Base-by-base conservation (phyloP, 2,888 invertebrate genomes). In the Lissocephala sabroskyi region DNA sequence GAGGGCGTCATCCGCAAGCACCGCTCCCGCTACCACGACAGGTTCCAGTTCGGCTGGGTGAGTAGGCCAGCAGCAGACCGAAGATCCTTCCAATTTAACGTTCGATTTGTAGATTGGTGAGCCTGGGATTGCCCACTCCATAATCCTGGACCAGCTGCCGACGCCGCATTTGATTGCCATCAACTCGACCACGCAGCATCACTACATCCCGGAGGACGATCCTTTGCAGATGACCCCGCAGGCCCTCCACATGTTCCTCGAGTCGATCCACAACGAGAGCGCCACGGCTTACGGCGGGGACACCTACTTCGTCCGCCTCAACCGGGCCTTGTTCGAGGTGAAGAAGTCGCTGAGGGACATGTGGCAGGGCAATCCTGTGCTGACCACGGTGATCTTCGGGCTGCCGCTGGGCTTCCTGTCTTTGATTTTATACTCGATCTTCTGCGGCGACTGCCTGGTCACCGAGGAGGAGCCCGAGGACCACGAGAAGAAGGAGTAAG, bases 361-460 rank as follows among this genome's bases (percentile, higher is more conserved):
- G 95, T 96, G 96, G 95, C 88, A 87, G 58, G 96, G 95, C 7
- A 96, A 96, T 86, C 96, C 98, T 0, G 94, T 98, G 55, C 86
- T 99, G 53, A 97, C 97, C 3, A 88, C 95, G 23, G 91, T 98
- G 3, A 88, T 99, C 43, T 97, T 99, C 84, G 97, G 98, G 1
- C 87, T 98, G 52, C 98, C 98, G 0, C 86, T 96, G 35, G 95
- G 96, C 28, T 97, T 99, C 82, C 88, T 99, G 14, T 92, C 94
- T 16, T 89, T 98, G 14, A 97, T 99, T 71, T 91, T 96, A 81
- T 98, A 98, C 84, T 96, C 97, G 1, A 92, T 97, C 56, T 98
- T 96, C 85, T 98, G 98, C 82, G 93, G 96, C 44, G 98, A 98
- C 82, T 95, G 98, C 74, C 86, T 97, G 60, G 97, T 97, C 82